These are phyloP conservation scores for Dusona sp. DNA, from an alignment of 2,888 invertebrate genomes.

Conservation along the genomic window DNA sequence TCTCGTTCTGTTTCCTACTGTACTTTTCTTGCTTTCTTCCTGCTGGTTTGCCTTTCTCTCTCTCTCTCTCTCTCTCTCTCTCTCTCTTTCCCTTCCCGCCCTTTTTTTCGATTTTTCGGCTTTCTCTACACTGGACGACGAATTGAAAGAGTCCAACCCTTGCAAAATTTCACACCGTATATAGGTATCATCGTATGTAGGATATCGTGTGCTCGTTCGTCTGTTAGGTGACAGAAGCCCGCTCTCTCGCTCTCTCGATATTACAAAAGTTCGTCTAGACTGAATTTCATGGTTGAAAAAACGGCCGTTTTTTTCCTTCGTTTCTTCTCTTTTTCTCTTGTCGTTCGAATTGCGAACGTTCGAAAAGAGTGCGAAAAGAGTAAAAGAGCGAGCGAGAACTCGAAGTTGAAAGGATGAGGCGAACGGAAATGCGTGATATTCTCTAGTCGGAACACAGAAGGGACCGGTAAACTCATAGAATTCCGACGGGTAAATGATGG, in stretches of 20 bases:
- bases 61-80: background rate
- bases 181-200: conserved; percentile 8
- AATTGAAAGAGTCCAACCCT: conserved; percentile 49
- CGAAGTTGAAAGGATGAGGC: conserved; percentile 32
- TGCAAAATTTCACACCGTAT: conserved; percentile 8
- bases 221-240: conserved; percentile 50
- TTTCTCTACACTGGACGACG: conserved; percentile 31
- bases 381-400: conserved; percentile 15
- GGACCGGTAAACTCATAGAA: conserved; percentile 36
- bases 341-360: conserved; percentile 12
- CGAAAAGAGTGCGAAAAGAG: conserved; percentile 47
- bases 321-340: background rate
- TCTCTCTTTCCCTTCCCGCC: background rate
- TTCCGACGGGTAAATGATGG: conserved; percentile 41
- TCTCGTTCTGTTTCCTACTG: background rate
- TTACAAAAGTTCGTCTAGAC: conserved; percentile 78
- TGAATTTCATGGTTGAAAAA: conserved; percentile 68
- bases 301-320: conserved; percentile 25
- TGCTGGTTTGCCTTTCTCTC: background rate
- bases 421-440: conserved; percentile 26
- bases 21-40: background rate
- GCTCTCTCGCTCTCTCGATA: conserved; percentile 70
- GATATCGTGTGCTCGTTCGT: conserved; percentile 52
- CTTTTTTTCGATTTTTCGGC: background rate
- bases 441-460: conserved; percentile 18